Base-by-base conservation (phyloP, 2,113 vertebrate genomes). In the Dromiciops gliroides region DNA sequence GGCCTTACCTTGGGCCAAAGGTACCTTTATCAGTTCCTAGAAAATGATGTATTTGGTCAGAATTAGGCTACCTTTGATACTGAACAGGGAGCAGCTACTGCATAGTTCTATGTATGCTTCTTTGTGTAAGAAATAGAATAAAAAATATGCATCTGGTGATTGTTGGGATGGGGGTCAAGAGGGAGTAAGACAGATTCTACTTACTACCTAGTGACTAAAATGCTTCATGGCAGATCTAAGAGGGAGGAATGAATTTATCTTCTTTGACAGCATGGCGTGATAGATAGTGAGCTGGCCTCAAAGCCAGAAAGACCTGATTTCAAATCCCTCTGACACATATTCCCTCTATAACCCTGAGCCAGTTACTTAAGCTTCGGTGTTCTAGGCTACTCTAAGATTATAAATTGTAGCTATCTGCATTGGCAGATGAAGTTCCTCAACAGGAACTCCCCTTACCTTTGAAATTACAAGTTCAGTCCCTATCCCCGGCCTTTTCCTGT, bases 101-200 rank as follows among this genome's bases (percentile, higher is more conserved):
- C 60, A 88, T 83, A 52, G 8, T 44, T 31, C 37, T 67, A n/a
- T 67, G 60, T 83, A 44, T 83, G 19, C 67, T 83, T 83, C 37
- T 83, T 83, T 83, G 3, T 83, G 1, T 37, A 67, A 67, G 60
- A 67, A n/a, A n/a, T 37, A 67, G 37, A 67, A 67, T 67, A 16
- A n/a, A 67, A 67, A 67, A 6, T 28, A 10, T 37, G 14, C 12
- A n/a, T n/a, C 37, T n/a, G 48, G 24, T n/a, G 53, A 67, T 94
- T 94, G 48, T 91, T 50, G 89, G 91, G 31, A 47, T 75, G 48
- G 48, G 24, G 48, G 16, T 50, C 50, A 1, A 75, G 28, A 44
- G 89, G 50, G 8, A 51, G 49, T 3, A 26, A 93, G 92, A 96
- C 37, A 67, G 51, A 94, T 28, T 93, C 90, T 91, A 91, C 88